Conservation (phyloP, 2,113 vertebrate species). For the Procavia capensis region DNA sequence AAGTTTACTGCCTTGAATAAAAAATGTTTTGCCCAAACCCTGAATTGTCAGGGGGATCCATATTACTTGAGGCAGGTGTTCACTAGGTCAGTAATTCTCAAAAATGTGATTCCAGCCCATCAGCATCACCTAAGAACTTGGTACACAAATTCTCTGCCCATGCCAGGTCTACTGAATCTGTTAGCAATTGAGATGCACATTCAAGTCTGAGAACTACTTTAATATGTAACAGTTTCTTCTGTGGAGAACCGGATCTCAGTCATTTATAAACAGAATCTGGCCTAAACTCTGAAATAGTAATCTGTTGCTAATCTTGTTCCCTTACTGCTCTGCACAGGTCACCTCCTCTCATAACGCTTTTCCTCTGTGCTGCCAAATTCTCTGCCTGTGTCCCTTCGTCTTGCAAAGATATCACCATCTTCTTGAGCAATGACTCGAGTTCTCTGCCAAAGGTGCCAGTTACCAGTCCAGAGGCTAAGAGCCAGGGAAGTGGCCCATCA, state of each 20-base stretch:
- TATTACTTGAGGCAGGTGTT: background rate
- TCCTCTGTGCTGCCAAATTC: slow-evolving; percentile 94
- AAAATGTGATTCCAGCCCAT: background rate
- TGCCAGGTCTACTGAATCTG: background rate
- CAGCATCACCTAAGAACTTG: background rate
- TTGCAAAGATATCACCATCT: slow-evolving; percentile 89
- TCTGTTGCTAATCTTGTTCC: slow-evolving; percentile 56
- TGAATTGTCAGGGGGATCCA: background rate
- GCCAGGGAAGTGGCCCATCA: slow-evolving; percentile 76
- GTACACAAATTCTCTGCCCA: background rate
- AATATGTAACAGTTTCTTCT: background rate
- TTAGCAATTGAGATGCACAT: background rate
- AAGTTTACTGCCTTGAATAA: background rate
- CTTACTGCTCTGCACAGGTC: slow-evolving; percentile 88
- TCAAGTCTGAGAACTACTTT: background rate
- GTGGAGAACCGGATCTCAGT: background rate
- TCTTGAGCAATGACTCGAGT: slow-evolving; percentile 88
- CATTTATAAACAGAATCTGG: slow-evolving; percentile 10
- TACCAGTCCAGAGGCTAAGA: slow-evolving; percentile 71
- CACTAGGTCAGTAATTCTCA: background rate
- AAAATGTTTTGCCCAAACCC: background rate
- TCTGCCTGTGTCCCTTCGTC: slow-evolving; percentile 83
- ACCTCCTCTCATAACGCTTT: slow-evolving; percentile 92
- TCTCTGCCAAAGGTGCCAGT: slow-evolving; percentile 77
- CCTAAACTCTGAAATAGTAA: background rate